A percentile compares a stretch with the other conserved stretches of the same genome.
Evolutionary conservation across 2,888 invertebrate species (phyloP).

Genomic region (Cheilosia scutellata): DNA sequence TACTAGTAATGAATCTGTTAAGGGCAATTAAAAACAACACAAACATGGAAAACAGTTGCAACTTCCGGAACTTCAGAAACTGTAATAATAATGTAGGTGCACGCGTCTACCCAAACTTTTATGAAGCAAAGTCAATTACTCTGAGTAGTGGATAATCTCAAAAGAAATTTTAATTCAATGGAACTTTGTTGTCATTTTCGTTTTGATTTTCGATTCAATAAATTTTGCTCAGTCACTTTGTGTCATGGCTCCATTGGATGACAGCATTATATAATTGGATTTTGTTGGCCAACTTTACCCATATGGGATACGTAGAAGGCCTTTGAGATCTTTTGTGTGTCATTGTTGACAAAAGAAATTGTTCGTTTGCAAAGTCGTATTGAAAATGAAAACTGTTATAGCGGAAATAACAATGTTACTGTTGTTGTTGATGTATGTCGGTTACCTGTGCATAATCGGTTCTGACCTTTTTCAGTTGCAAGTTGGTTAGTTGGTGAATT

Average conservation of each 20-base stretch:
- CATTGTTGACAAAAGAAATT: slow-evolving; percentile 15
- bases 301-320: slow-evolving; percentile 23
- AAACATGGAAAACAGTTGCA: not conserved
- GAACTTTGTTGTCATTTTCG: slow-evolving; percentile 12
- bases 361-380: slow-evolving; percentile 6
- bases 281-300: slow-evolving; percentile 32
- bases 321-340: slow-evolving; percentile 27
- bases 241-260: not conserved
- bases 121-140: slow-evolving; percentile 43
- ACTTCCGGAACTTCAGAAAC: slow-evolving; percentile 33
- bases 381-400: slow-evolving; percentile 21
- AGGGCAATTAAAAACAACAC: slow-evolving; percentile 10
- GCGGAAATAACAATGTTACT: slow-evolving; percentile 14
- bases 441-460: not conserved
- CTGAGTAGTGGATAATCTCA: slow-evolving; percentile 47
- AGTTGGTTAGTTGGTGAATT: no score
- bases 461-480: not conserved
- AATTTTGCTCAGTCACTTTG: slow-evolving; percentile 1
- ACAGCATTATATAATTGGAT: slow-evolving; percentile 26
- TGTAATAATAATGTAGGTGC: not conserved
- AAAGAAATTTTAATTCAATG: slow-evolving; percentile 47
- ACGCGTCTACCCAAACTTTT: slow-evolving; percentile 22
- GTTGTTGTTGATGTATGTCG: not conserved
- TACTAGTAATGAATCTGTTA: slow-evolving; percentile 8
- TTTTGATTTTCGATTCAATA: not conserved